phyloP scores from a whole-genome alignment of 1,140 invertebrate genomes.

The Coptotermes formosanus region DNA sequence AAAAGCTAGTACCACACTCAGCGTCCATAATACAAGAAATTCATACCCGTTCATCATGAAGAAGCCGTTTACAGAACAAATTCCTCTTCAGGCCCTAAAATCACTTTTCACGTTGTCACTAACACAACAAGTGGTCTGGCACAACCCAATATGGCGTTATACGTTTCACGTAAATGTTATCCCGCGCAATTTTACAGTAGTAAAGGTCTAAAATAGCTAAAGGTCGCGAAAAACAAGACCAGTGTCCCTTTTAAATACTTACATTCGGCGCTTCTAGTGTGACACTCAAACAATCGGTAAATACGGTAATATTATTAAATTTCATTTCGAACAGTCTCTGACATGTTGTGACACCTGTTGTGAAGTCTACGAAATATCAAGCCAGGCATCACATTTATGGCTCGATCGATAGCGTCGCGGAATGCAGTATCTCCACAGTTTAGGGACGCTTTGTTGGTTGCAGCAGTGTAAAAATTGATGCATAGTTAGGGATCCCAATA shows the following conservation, averaged over 20 bases:
- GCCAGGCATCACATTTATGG: neutral
- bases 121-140: constrained; percentile 17
- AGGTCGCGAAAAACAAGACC: neutral
- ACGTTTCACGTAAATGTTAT: neutral
- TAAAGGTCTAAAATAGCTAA: neutral
- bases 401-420: neutral
- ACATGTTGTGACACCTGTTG: neutral
- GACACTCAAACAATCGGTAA: neutral
- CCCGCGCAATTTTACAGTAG: neutral
- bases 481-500: no score
- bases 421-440: neutral
- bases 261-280: neutral
- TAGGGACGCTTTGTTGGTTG: no score
- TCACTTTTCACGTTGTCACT: neutral
- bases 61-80: neutral
- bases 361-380: neutral
- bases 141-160: constrained; percentile 8
- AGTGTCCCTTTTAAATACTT: neutral
- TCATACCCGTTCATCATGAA: constrained; percentile 11
- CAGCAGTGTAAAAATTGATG: no score
- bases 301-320: neutral
- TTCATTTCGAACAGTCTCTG: neutral
- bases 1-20: no score
- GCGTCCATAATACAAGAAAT: neutral
- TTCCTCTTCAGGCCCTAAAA: neutral